Evolutionary conservation across 2,113 vertebrate species (phyloP).

Genomic region (Cisticola juncidis): DNA sequence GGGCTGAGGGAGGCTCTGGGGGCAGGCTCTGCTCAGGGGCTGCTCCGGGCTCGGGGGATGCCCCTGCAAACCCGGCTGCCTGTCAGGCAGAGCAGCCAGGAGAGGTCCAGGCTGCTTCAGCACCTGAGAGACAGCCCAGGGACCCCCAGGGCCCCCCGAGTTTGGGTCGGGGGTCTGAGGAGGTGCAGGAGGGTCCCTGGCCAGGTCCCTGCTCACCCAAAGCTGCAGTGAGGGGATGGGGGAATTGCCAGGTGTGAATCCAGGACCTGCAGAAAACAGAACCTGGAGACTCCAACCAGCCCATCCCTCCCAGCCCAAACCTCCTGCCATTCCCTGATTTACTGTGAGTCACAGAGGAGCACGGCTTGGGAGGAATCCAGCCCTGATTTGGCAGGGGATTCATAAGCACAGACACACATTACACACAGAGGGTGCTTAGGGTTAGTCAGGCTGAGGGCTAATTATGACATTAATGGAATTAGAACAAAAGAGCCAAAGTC

Average conservation of each 20-base stretch:
- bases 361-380: not conserved
- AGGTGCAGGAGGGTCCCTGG: accelerated
- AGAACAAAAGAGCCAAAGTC: not conserved
- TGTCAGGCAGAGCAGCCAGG: accelerated
- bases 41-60: accelerated
- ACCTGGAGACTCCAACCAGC: accelerated
- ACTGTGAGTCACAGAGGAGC: not conserved
- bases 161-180: accelerated
- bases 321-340: accelerated
- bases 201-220: not conserved
- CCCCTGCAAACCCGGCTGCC: not conserved
- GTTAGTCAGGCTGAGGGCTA: not conserved
- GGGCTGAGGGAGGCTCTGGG: not conserved
- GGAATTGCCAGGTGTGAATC: accelerated
- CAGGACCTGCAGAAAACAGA: not conserved
- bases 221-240: not conserved
- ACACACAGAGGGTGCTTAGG: not conserved
- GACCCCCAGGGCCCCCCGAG: not conserved
- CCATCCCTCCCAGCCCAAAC: not conserved
- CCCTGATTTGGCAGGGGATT: not conserved
- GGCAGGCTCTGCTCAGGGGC: not conserved
- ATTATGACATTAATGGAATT: not conserved
- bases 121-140: too few species aligned
- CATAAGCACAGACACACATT: not conserved
- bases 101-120: not conserved